phyloP scores from a whole-genome alignment of 1,140 invertebrate genomes.

The Drosophila murphyi region DNA sequence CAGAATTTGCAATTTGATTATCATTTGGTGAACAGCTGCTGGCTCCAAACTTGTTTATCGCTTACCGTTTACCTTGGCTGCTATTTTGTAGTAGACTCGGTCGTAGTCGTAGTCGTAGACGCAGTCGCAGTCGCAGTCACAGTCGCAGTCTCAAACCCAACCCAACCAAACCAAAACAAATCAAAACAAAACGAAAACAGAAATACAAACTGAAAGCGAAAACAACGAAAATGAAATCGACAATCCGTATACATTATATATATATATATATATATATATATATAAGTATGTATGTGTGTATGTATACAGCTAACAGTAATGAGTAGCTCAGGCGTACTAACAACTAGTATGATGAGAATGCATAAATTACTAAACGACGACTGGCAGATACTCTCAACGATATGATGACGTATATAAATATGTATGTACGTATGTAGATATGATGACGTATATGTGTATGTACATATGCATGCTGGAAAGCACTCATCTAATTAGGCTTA shows the following conservation, averaged over 20 bases:
- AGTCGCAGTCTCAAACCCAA: constrained; percentile 9
- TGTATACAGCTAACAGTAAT: no score
- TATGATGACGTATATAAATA: no score
- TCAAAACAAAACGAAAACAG: constrained; percentile 5
- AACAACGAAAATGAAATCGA: constrained; percentile 26
- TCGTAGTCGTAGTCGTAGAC: background rate
- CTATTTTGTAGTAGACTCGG: background rate
- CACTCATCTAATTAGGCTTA: no score
- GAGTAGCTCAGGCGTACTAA: no score
- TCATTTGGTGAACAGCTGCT: constrained; percentile 18
- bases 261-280: background rate
- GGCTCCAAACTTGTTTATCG: constrained; percentile 39
- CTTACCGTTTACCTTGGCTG: constrained; percentile 56
- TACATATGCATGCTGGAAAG: no score
- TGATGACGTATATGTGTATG: no score
- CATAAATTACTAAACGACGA: background rate
- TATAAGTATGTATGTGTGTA: background rate
- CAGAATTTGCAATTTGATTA: constrained; percentile 56
- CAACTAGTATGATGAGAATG: no score
- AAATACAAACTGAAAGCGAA: constrained; percentile 37
- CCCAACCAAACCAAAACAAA: constrained; percentile 47
- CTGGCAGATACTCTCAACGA: constrained; percentile 7
- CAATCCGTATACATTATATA: background rate
- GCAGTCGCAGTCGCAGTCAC: no score
- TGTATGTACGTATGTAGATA: no score